These are phyloP conservation scores for Hoplostethus atlanticus DNA, from an alignment of 2,797 vertebrate species.

Conservation along the genomic window DNA sequence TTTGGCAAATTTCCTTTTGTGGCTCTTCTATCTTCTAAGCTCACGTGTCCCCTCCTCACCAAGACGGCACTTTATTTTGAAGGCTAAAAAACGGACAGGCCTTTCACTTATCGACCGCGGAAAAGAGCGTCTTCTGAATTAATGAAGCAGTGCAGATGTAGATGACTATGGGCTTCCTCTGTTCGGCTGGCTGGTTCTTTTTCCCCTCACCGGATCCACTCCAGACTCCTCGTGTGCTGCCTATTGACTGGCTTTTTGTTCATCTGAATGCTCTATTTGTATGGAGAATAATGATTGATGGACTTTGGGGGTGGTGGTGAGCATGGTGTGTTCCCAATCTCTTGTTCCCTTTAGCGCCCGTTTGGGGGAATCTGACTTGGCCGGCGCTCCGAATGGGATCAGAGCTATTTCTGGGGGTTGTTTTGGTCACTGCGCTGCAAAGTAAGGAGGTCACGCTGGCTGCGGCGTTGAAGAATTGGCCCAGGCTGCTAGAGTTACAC, in stretches of 20 bases:
- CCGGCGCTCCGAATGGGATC: slow-evolving; percentile 61
- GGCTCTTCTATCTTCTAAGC: slow-evolving; percentile 3
- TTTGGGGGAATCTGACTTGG: slow-evolving; percentile 73
- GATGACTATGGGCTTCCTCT: slow-evolving; percentile 73
- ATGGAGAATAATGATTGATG: slow-evolving; percentile 82
- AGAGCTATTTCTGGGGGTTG: slow-evolving; percentile 76
- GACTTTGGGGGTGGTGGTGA: slow-evolving; percentile 69
- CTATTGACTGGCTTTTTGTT: slow-evolving; percentile 81
- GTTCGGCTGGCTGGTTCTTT: slow-evolving; percentile 71
- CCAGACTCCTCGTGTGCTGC: slow-evolving; percentile 80
- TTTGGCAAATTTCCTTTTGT: slow-evolving; percentile 13
- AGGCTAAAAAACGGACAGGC: slow-evolving; percentile 56
- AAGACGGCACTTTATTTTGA: slow-evolving; percentile 51
- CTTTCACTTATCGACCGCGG: slow-evolving; percentile 61
- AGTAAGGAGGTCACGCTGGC: slow-evolving; percentile 50
- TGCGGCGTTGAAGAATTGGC: slow-evolving; percentile 49
- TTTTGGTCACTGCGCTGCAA: slow-evolving; percentile 61
- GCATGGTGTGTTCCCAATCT: slow-evolving; percentile 63
- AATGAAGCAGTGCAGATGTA: slow-evolving; percentile 77
- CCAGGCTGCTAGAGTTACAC: slow-evolving; percentile 68
- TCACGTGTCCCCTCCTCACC: slow-evolving; percentile 17
- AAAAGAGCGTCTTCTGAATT: slow-evolving; percentile 73
- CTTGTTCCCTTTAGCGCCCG: slow-evolving; percentile 67
- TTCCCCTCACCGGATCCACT: slow-evolving; percentile 76
- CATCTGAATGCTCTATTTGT: slow-evolving; percentile 80